Evolutionary conservation across 2,113 vertebrate species (phyloP).

Genomic region (Apaloderma vittatum): DNA sequence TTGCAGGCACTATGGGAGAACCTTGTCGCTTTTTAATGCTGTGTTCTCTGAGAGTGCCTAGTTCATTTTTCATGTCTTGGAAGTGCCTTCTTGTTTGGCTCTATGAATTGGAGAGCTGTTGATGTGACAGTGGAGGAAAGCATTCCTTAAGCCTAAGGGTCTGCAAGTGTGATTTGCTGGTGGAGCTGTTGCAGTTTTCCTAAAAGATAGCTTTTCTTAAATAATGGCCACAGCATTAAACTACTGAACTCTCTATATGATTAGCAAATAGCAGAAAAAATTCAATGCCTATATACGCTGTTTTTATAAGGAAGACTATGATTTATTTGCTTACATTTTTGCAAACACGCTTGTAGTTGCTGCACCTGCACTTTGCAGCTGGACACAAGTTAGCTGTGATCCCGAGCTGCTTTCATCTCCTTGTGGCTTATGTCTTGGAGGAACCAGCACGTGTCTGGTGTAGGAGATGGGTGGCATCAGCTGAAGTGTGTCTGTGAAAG

Average conservation of each 20-base stretch:
- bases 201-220: background rate
- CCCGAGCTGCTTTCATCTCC: background rate
- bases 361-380: background rate
- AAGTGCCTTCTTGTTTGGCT: background rate
- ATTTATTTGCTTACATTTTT: background rate
- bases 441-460: background rate
- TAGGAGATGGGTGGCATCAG: background rate
- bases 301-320: background rate
- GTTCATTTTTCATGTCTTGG: background rate
- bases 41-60: background rate
- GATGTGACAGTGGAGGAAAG: background rate
- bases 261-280: background rate
- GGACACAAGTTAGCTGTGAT: background rate
- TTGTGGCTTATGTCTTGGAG: background rate
- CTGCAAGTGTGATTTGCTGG: background rate
- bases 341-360: background rate
- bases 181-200: background rate
- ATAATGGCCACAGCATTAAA: background rate
- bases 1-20: background rate
- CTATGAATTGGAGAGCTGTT: background rate
- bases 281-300: background rate
- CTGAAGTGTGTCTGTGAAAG: fast-evolving
- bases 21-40: background rate
- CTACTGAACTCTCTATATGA: background rate
- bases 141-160: background rate